Evolutionary conservation across 2,797 vertebrate species (phyloP).

Genomic region (Neosilurus hyrtlii): DNA sequence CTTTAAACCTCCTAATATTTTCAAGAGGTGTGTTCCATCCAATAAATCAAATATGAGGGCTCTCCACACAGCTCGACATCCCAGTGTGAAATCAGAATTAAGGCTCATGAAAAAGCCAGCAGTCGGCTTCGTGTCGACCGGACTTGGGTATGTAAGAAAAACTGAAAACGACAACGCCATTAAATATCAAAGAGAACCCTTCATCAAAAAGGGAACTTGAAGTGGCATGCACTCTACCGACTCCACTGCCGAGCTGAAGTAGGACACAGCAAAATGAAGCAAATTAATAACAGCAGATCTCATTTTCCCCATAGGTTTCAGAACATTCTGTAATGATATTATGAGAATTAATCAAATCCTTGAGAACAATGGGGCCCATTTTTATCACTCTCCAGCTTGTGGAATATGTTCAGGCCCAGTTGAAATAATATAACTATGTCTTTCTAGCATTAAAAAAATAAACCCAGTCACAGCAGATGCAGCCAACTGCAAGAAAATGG

Average conservation of each 20-base stretch:
- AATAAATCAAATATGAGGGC: slow-evolving; percentile 3
- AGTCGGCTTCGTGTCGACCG: background rate
- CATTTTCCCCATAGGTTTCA: slow-evolving; percentile 40
- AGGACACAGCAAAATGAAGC: slow-evolving; percentile 21
- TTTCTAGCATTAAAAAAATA: slow-evolving; percentile 19
- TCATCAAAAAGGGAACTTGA: slow-evolving; percentile 37
- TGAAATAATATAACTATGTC: slow-evolving; percentile 11
- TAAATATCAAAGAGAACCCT: slow-evolving; percentile 46
- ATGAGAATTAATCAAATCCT: slow-evolving; percentile 29
- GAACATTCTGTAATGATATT: slow-evolving; percentile 29
- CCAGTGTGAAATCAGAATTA: slow-evolving; percentile 21
- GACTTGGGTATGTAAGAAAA: slow-evolving; percentile 20
- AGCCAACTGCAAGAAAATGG: slow-evolving; percentile 9
- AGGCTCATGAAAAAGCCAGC: slow-evolving; percentile 3
- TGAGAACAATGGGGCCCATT: slow-evolving; percentile 26
- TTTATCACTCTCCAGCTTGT: background rate
- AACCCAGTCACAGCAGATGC: slow-evolving; percentile 1
- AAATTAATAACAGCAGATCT: slow-evolving; percentile 34
- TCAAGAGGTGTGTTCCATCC: background rate
- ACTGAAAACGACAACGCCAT: slow-evolving; percentile 30
- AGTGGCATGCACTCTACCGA: slow-evolving; percentile 35
- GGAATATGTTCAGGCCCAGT: slow-evolving; percentile 7
- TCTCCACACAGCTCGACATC: background rate
- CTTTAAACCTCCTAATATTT: slow-evolving; percentile 19
- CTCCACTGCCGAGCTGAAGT: slow-evolving; percentile 32